Conservation (phyloP, 1,140 invertebrate genomes). For the Argopecten irradians region DNA sequence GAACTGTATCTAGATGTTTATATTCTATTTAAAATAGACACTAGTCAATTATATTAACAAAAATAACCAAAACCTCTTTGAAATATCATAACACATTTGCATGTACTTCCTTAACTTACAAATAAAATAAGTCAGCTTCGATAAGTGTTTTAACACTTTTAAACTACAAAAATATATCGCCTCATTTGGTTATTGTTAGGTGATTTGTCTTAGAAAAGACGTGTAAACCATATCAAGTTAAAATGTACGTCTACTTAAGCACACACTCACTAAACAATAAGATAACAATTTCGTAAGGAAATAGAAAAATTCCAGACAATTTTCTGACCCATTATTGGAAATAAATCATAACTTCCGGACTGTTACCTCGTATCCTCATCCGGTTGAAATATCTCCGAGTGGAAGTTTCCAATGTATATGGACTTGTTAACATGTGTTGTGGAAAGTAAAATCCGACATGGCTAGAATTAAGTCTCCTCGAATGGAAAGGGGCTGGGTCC, state of each 20-base stretch:
- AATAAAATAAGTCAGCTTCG: no score
- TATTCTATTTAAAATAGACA: no score
- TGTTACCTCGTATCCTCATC: conserved; percentile 42
- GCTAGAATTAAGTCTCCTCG: conserved; percentile 41
- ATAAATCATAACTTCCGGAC: not conserved
- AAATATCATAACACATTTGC: no score
- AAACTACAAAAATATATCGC: conserved; percentile 1
- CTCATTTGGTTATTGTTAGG: not conserved
- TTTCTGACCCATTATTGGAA: not conserved
- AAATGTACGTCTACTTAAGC: not conserved
- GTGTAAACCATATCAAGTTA: not conserved
- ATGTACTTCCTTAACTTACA: no score
- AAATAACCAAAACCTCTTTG: no score
- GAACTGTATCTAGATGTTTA: no score
- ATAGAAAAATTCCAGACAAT: not conserved
- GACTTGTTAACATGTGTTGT: conserved; percentile 36
- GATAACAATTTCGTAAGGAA: not conserved
- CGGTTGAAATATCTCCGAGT: conserved; percentile 25
- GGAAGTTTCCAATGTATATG: conserved; percentile 37
- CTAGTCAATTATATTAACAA: no score
- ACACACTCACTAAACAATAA: not conserved
- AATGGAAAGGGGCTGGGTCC: conserved; percentile 45
- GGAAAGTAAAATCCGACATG: conserved; percentile 50
- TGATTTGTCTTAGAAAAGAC: not conserved
- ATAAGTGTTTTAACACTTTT: no score